Evolutionary conservation across 2,113 vertebrate species (phyloP).

Genomic region (Myiagra hebetior): DNA sequence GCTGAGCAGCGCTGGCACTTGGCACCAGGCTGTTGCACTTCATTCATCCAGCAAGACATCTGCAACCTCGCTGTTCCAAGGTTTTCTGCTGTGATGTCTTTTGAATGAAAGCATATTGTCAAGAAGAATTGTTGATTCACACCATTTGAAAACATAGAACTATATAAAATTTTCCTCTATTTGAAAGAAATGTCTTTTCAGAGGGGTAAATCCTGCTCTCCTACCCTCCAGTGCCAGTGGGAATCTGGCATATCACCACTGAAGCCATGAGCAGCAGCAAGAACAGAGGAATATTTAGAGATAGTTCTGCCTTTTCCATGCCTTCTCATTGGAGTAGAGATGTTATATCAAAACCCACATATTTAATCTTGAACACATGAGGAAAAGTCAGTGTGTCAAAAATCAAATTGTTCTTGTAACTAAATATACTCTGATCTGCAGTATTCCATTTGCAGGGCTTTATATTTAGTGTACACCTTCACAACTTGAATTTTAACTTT

Average conservation of each 20-base stretch:
- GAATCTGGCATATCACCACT: background rate
- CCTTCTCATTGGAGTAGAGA: background rate
- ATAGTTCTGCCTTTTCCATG: background rate
- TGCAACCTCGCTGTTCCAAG: rapidly evolving
- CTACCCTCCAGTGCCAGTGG: background rate
- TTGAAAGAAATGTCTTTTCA: background rate
- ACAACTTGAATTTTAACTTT: background rate
- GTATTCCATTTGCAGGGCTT: background rate
- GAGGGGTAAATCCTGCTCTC: background rate
- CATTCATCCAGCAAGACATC: background rate
- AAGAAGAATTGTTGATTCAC: background rate
- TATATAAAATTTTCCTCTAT: background rate
- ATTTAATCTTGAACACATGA: background rate
- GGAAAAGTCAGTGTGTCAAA: background rate
- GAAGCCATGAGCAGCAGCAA: background rate
- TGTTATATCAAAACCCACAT: background rate
- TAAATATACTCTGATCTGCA: background rate
- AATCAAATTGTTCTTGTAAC: background rate
- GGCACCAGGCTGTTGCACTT: background rate
- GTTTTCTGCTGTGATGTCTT: background rate
- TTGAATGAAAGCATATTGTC: background rate
- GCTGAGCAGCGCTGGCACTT: background rate
- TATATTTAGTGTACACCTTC: background rate
- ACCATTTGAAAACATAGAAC: background rate
- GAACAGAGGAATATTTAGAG: background rate